Conservation (phyloP, 2,797 vertebrate genomes). For the Chloroceryle amazona region DNA sequence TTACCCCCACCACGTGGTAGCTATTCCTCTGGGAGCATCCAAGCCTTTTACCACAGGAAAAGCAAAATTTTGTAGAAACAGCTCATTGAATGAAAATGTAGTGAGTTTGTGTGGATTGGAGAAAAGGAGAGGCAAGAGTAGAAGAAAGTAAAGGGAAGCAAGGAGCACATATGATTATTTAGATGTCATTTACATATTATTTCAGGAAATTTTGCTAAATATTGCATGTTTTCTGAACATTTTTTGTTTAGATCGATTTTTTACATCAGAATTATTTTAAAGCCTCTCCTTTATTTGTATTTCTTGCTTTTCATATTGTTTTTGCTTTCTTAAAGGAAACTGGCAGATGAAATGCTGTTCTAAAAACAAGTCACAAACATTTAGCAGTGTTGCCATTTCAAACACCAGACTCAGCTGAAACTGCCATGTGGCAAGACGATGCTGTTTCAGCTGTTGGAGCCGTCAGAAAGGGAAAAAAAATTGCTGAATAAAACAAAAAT, state of each 20-base stretch:
- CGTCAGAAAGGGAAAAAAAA: conserved; percentile 65
- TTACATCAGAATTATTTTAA: background rate
- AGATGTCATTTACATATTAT: background rate
- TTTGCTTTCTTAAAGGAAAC: conserved; percentile 59
- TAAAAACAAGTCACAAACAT: conserved; percentile 61
- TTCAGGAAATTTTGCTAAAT: background rate
- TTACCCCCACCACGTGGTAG: background rate
- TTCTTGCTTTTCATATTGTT: conserved; percentile 26
- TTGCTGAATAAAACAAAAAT: conserved; percentile 67
- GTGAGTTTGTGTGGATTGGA: background rate
- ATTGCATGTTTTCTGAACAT: background rate
- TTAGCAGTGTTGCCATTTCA: conserved; percentile 47
- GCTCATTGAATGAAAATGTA: background rate
- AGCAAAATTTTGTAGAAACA: background rate
- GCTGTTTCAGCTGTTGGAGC: conserved; percentile 67
- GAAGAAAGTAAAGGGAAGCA: background rate
- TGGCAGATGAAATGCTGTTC: conserved; percentile 44
- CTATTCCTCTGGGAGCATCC: background rate
- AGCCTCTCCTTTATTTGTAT: conserved; percentile 35
- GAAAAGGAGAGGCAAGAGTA: background rate
- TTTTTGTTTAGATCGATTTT: background rate
- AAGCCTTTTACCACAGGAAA: background rate
- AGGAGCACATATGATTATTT: background rate
- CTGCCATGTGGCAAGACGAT: background rate
- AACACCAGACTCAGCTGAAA: conserved; percentile 63